phyloP scores from a whole-genome alignment of 2,113 vertebrate species.

The Colistium nudipinnis region DNA sequence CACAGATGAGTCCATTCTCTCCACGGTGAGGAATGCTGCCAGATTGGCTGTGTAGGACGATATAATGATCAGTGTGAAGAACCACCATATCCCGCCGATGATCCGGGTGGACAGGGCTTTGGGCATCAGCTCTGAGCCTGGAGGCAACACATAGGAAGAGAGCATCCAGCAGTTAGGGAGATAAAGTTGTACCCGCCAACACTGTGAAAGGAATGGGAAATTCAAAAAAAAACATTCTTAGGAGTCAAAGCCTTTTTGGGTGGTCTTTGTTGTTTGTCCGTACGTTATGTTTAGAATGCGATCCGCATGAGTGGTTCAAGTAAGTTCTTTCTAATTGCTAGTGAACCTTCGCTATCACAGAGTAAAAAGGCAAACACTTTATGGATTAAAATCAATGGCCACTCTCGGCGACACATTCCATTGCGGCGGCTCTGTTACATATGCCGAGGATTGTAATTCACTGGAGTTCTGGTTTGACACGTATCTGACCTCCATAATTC shows the following conservation, averaged over 20 bases:
- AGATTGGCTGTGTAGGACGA: conserved; percentile 99
- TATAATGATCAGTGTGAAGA: conserved; percentile 99
- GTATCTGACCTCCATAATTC: neutral
- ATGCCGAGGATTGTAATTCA: neutral
- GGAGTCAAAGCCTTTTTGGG: too few species aligned
- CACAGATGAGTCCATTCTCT: conserved; percentile 96
- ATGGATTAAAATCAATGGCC: too few species aligned
- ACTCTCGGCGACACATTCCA: neutral
- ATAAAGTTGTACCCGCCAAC: conserved; percentile 26
- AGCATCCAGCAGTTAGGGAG: conserved; percentile 7
- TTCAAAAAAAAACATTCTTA: too few species aligned
- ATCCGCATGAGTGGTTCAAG: too few species aligned
- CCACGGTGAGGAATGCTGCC: conserved; percentile 96
- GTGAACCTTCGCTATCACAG: too few species aligned
- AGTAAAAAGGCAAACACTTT: too few species aligned
- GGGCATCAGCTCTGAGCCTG: conserved; percentile 99
- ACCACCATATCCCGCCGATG: conserved; percentile 99
- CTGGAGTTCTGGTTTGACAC: neutral
- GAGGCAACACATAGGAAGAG: conserved; percentile 18
- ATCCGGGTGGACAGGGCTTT: conserved; percentile 98
- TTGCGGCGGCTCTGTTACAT: neutral
- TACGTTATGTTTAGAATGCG: too few species aligned
- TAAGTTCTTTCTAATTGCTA: too few species aligned
- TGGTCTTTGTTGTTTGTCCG: too few species aligned
- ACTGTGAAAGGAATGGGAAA: conserved; percentile 17